Evolutionary conservation across 2,797 vertebrate genomes (phyloP).

Genomic region (Lagodon rhomboides): DNA sequence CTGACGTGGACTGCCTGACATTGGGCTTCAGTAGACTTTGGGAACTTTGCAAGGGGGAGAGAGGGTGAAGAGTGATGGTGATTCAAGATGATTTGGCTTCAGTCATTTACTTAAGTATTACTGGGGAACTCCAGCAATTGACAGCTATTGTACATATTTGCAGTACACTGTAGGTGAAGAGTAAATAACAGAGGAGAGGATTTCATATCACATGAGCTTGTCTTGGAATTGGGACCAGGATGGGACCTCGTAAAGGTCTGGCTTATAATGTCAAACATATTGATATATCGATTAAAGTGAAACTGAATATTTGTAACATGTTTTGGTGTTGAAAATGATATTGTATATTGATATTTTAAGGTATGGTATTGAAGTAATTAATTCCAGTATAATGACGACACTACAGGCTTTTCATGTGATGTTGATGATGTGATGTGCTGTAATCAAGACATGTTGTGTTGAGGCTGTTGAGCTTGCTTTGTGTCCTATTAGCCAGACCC

Average conservation of each 20-base stretch:
- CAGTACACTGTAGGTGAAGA: conserved; percentile 7
- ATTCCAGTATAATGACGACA: no score
- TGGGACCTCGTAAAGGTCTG: conserved; percentile 3
- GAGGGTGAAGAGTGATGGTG: conserved; percentile 24
- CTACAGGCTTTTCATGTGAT: not conserved
- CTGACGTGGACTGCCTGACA: conserved; percentile 48
- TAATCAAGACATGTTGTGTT: conserved; percentile 3
- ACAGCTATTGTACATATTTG: not conserved
- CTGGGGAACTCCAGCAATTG: not conserved
- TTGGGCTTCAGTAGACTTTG: conserved; percentile 46
- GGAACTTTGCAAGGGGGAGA: conserved; percentile 18
- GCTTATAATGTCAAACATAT: not conserved
- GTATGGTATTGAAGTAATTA: no score
- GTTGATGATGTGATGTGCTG: not conserved
- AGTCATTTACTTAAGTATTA: conserved; percentile 12
- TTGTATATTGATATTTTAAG: no score
- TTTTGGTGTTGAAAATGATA: no score
- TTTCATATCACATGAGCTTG: conserved; percentile 15
- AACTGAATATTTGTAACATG: no score
- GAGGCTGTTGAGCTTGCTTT: conserved; percentile 1
- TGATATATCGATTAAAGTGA: no score
- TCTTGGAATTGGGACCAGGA: conserved; percentile 8
- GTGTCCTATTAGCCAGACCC: conserved; percentile 21
- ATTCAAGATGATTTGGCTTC: conserved; percentile 15
- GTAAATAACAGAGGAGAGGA: conserved; percentile 4